Evolutionary conservation across 2,888 invertebrate species (phyloP).

Genomic region (Leptothorax acervorum): DNA sequence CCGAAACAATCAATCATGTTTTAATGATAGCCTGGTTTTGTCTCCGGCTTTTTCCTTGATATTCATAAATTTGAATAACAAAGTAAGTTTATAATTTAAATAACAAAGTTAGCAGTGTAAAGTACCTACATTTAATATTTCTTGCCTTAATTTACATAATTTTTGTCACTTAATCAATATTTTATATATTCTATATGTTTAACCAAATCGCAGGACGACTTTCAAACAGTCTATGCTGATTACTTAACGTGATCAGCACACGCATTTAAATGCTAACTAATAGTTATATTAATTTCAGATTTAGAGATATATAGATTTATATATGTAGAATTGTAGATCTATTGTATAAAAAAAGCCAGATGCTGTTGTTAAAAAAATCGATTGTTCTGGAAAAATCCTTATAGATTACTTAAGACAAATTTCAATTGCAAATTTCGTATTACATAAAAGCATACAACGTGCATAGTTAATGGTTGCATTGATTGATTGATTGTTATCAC

Average conservation of each 20-base stretch:
- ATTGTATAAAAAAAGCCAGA: neutral
- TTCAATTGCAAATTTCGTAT: neutral
- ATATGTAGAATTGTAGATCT: neutral
- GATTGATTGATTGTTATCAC: neutral
- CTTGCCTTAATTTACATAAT: neutral
- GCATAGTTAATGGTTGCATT: neutral
- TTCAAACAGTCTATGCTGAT: neutral
- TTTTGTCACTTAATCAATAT: neutral
- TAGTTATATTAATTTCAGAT: neutral
- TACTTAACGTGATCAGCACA: too few relatives aligned
- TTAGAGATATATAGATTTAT: neutral
- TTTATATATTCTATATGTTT: neutral
- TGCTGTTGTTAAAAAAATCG: neutral
- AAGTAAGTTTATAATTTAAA: neutral
- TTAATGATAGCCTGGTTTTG: neutral
- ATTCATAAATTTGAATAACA: neutral
- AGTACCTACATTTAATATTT: neutral
- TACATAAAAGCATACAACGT: neutral
- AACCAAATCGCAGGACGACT: neutral
- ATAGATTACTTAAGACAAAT: neutral
- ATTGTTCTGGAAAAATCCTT: neutral
- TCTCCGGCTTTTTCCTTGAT: neutral
- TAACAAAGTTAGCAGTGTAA: neutral
- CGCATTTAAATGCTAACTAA: too few relatives aligned
- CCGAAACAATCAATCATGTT: neutral